Evolutionary conservation across 2,797 vertebrate genomes (phyloP).

Genomic region (Rhinophrynus dorsalis): DNA sequence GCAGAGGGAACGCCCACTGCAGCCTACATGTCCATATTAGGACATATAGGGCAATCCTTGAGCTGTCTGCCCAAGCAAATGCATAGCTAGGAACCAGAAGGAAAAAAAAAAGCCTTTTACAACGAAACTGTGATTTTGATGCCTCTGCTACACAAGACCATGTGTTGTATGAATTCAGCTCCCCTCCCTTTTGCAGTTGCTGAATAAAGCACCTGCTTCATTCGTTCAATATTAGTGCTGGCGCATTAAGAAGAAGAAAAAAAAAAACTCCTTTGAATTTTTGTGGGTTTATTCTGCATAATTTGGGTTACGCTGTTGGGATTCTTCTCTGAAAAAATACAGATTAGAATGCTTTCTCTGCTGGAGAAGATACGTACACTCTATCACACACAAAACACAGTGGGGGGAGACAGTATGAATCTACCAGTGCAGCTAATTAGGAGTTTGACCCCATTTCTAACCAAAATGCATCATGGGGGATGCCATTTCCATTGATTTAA

Average conservation of each 20-base stretch:
- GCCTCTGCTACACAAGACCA: not conserved
- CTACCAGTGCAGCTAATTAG: too few relatives aligned
- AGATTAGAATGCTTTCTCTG: too few relatives aligned
- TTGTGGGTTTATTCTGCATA: not conserved
- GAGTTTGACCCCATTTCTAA: too few relatives aligned
- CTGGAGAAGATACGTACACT: too few relatives aligned
- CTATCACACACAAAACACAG: too few relatives aligned
- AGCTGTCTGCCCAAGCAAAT: not conserved
- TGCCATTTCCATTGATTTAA: too few relatives aligned
- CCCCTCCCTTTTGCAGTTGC: not conserved
- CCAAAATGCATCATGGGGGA: too few relatives aligned
- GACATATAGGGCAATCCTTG: constrained; percentile 42
- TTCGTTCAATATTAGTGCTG: not conserved
- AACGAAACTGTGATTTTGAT: not conserved
- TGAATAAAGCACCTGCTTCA: constrained; percentile 22
- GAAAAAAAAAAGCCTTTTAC: not conserved
- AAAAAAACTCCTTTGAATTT: not conserved
- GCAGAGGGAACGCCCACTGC: constrained; percentile 21
- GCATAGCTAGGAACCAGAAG: not conserved
- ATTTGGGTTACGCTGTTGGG: too few relatives aligned
- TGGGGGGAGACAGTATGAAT: too few relatives aligned
- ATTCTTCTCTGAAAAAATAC: too few relatives aligned
- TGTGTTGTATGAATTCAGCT: not conserved
- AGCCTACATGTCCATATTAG: constrained; percentile 44
- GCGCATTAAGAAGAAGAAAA: not conserved